These are phyloP conservation scores for Agrilus biguttatus DNA, from an alignment of 2,888 invertebrate species.

Conservation along the genomic window DNA sequence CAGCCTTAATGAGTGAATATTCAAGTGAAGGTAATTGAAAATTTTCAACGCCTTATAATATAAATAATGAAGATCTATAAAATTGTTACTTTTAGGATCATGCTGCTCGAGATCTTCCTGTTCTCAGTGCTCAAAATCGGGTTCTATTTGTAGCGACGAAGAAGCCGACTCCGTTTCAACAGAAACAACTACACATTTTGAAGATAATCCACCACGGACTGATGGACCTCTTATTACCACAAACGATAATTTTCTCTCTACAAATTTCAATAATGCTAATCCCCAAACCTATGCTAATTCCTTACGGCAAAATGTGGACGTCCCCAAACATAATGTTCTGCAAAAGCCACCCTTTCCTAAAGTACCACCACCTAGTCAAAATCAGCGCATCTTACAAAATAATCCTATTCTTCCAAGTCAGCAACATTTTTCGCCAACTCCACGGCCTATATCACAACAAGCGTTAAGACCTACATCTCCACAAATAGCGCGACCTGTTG, in stretches of 20 bases:
- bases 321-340: constrained; percentile 16
- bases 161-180: constrained; percentile 18
- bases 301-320: constrained; percentile 11
- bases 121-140: constrained; percentile 44
- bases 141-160: constrained; percentile 27
- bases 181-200: not conserved
- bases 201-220: too few relatives aligned
- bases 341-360: constrained; percentile 15
- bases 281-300: constrained; percentile 19
- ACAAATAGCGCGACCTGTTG: not conserved
- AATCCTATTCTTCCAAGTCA: too few relatives aligned
- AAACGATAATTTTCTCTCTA: constrained; percentile 24
- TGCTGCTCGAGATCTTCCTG: constrained; percentile 59
- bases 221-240: too few relatives aligned
- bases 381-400: too few relatives aligned
- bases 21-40: constrained; percentile 25
- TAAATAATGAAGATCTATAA: not conserved
- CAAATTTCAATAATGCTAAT: constrained; percentile 28
- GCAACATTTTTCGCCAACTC: constrained; percentile 4
- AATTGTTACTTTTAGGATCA: constrained; percentile 39
- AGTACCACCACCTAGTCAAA: constrained; percentile 8
- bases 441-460: not conserved
- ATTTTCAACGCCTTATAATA: not conserved
- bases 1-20: constrained; percentile 27
- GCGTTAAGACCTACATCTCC: constrained; percentile 1